phyloP scores from a whole-genome alignment of 1,140 invertebrate genomes.

The Philotrypesis tridentata region DNA sequence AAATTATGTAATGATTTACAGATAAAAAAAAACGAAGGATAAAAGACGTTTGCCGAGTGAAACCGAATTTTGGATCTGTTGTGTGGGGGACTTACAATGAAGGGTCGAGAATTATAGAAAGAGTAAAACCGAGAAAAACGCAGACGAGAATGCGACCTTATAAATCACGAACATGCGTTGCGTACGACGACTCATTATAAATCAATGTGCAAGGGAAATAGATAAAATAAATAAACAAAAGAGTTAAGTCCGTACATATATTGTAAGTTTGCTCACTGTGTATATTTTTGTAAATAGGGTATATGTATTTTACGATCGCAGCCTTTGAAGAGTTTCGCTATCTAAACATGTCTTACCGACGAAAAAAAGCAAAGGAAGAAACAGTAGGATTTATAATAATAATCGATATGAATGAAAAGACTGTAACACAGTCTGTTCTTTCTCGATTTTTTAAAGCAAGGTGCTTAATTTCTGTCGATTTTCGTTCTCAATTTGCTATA shows the following conservation, averaged over 20 bases:
- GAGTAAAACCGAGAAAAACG: conserved; percentile 43
- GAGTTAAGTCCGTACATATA: conserved; percentile 40
- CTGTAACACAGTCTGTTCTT: conserved; percentile 3
- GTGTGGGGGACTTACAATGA: conserved; percentile 3
- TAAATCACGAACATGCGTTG: conserved; percentile 46
- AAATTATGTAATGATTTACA: conserved; percentile 10
- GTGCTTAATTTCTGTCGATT: conserved; percentile 52
- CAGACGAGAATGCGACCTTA: conserved; percentile 47
- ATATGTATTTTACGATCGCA: conserved; percentile 58
- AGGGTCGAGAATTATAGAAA: conserved; percentile 40
- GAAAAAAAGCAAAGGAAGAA: conserved; percentile 48
- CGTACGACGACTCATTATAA: conserved; percentile 31
- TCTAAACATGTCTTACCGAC: conserved; percentile 61
- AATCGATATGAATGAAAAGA: conserved; percentile 55
- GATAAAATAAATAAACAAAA: conserved; percentile 11
- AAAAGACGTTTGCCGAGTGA: conserved; percentile 4
- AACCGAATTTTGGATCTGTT: conserved; percentile 30
- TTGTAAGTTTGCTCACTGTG: conserved; percentile 71
- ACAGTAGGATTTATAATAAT: neutral
- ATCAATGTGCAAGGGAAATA: conserved; percentile 50
- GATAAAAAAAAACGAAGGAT: conserved; percentile 2
- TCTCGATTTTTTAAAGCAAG: conserved; percentile 22
- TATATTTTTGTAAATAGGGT: conserved; percentile 75
- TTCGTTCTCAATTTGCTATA: conserved; percentile 29
- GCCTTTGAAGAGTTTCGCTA: conserved; percentile 38